Evolutionary conservation across 2,113 vertebrate genomes (phyloP).

Genomic region (Oenanthe oenanthe): DNA sequence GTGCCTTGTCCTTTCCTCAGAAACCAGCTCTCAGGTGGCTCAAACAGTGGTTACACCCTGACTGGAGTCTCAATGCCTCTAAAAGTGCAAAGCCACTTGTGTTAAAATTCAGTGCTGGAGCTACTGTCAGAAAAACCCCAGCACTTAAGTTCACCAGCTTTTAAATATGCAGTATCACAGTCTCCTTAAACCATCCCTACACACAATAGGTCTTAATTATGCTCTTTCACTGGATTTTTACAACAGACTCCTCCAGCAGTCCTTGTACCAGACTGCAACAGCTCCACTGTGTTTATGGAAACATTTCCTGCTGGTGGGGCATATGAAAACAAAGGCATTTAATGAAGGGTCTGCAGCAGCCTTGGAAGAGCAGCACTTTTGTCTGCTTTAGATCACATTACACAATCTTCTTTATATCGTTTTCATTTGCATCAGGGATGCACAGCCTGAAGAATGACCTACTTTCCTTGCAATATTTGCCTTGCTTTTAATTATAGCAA

Average conservation of each 20-base stretch:
- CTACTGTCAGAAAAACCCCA: not conserved
- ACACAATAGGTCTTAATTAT: not conserved
- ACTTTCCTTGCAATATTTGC: constrained; percentile 70
- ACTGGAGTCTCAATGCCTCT: not conserved
- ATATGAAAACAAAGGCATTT: not conserved
- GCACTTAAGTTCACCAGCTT: accelerated
- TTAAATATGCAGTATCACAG: not conserved
- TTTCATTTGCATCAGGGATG: constrained; percentile 53
- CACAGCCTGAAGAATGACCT: constrained; percentile 65
- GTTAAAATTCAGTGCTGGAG: not conserved
- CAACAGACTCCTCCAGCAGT: not conserved
- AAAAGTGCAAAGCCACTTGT: not conserved
- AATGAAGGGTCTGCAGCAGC: not conserved
- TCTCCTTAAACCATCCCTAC: not conserved
- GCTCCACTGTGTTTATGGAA: not conserved
- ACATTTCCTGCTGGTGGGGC: not conserved
- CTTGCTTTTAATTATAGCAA: constrained; percentile 78
- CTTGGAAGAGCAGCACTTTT: not conserved
- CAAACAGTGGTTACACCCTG: not conserved
- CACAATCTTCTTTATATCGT: not conserved
- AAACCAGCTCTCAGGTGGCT: not conserved
- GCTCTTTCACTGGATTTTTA: not conserved
- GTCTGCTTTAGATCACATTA: constrained; percentile 8
- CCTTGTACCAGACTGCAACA: not conserved
- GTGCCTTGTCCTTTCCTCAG: not conserved